Evolutionary conservation across 2,113 vertebrate genomes (phyloP).

Genomic region (Eolophus roseicapilla): DNA sequence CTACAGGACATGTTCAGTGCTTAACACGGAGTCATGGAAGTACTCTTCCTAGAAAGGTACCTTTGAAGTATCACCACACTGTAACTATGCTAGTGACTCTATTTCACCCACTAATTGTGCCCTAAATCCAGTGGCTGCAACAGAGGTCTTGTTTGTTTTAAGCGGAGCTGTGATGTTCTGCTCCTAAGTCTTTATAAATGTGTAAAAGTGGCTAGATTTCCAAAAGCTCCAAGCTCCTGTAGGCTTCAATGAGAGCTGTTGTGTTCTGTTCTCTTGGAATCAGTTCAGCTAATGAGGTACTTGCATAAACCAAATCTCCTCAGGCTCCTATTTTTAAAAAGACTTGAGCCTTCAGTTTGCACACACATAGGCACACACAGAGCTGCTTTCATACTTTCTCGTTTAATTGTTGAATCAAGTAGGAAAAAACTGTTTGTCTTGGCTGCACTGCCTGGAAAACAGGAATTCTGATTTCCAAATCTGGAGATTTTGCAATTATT

Average conservation of each 20-base stretch:
- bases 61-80: background rate
- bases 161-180: background rate
- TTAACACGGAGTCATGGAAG: background rate
- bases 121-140: background rate
- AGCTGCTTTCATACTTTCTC: background rate
- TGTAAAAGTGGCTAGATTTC: background rate
- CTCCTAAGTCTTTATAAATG: background rate
- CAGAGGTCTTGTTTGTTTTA: background rate
- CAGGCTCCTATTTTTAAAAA: background rate
- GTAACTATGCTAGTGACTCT: too few species aligned
- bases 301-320: background rate
- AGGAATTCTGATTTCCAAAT: background rate
- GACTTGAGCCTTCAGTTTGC: background rate
- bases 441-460: background rate
- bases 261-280: background rate
- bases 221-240: background rate
- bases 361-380: background rate
- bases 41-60: background rate
- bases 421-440: background rate
- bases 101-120: background rate
- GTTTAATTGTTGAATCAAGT: background rate
- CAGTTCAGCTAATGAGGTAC: background rate
- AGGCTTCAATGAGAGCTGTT: background rate
- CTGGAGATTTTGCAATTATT: background rate
- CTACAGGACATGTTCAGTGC: background rate